These are phyloP conservation scores for Gobio occitaniae DNA, from an alignment of 2,797 vertebrate species.

Conservation along the genomic window DNA sequence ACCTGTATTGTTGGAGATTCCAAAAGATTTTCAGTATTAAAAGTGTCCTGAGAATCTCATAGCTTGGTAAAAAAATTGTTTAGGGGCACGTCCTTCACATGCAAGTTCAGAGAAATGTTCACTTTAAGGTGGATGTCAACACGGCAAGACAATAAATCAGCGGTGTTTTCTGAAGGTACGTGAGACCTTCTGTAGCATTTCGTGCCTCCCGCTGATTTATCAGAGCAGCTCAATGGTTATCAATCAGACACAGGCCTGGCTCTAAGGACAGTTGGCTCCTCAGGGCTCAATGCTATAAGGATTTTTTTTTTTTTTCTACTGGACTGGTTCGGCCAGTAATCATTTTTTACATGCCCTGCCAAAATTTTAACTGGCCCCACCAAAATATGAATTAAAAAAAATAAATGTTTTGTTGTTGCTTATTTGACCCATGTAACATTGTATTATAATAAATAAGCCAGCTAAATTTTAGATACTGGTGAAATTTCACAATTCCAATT, in stretches of 20 bases:
- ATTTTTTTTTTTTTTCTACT: too few relatives aligned
- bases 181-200: constrained; percentile 52
- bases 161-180: constrained; percentile 44
- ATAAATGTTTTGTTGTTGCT: too few relatives aligned
- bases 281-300: too few relatives aligned
- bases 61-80: neutral
- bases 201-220: constrained; percentile 54
- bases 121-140: constrained; percentile 9
- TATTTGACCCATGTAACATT: too few relatives aligned
- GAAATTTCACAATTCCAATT: neutral
- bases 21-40: neutral
- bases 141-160: constrained; percentile 48
- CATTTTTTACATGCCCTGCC: too few relatives aligned
- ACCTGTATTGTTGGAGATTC: neutral
- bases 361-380: too few relatives aligned
- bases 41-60: neutral
- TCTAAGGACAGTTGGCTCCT: constrained; percentile 29
- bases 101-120: constrained; percentile 12
- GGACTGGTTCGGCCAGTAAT: too few relatives aligned
- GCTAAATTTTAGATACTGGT: neutral
- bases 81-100: neutral
- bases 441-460: too few relatives aligned
- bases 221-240: constrained; percentile 50
- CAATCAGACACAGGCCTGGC: constrained; percentile 51
- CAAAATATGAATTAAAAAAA: too few relatives aligned